These are phyloP conservation scores for Neoniphon sammara DNA, from an alignment of 2,797 vertebrate species.

Conservation along the genomic window DNA sequence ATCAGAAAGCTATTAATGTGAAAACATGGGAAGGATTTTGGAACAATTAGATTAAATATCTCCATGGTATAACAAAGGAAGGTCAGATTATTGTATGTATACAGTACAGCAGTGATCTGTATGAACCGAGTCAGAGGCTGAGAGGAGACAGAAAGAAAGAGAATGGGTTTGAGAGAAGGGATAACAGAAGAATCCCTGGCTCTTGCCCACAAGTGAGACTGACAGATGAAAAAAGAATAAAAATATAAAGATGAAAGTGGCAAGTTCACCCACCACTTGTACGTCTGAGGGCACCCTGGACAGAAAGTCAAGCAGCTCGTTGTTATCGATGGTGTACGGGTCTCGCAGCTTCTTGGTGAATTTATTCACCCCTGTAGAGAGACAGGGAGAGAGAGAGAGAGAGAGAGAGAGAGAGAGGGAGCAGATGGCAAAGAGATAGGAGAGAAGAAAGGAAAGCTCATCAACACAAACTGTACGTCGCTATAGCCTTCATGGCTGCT, in stretches of 20 bases:
- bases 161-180: not conserved
- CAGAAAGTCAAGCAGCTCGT: constrained; percentile 96
- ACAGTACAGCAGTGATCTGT: constrained; percentile 36
- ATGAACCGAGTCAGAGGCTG: constrained; percentile 11
- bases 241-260: constrained; percentile 34
- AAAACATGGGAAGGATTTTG: constrained; percentile 57
- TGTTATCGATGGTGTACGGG: constrained; percentile 97
- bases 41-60: constrained; percentile 64
- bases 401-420: constrained; percentile 26
- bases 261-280: constrained; percentile 90
- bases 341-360: constrained; percentile 98
- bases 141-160: constrained; percentile 16
- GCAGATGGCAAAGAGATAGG: not conserved
- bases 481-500: constrained; percentile 6
- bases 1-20: constrained; percentile 65
- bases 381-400: constrained; percentile 33
- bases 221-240: constrained; percentile 36
- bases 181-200: constrained; percentile 31
- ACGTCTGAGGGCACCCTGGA: constrained; percentile 98
- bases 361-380: constrained; percentile 93
- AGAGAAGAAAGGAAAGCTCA: constrained; percentile 16
- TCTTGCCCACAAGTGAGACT: constrained; percentile 19
- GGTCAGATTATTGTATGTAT: constrained; percentile 27
- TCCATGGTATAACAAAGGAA: constrained; percentile 49
- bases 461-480: not conserved